A percentile compares a stretch with the other conserved stretches of the same genome.
Conservation (phyloP, 2,888 invertebrate genomes). For the Acrocyrtus sp. region DNA sequence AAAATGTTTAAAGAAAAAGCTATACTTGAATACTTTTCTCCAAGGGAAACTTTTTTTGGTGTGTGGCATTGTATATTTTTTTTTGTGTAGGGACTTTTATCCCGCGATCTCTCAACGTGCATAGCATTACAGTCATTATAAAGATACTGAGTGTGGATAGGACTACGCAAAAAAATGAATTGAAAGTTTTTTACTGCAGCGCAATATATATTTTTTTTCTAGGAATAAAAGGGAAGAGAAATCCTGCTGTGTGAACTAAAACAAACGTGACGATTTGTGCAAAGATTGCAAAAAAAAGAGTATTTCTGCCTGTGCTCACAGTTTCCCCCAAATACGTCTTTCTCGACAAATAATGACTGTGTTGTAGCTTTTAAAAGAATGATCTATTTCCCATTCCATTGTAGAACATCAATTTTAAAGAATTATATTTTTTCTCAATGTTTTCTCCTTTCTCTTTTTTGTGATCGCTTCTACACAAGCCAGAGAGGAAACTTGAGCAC, state of each 20-base stretch:
- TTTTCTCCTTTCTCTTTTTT: too few species aligned
- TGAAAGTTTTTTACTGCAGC: not conserved
- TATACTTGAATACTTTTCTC: too few species aligned
- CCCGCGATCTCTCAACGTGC: not conserved
- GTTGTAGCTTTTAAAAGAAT: slow-evolving; percentile 27
- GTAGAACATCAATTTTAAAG: slow-evolving; percentile 28
- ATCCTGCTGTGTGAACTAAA: slow-evolving; percentile 6
- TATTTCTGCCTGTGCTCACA: slow-evolving; percentile 22
- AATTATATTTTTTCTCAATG: slow-evolving; percentile 13
- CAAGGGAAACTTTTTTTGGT: too few species aligned
- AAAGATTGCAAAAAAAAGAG: slow-evolving; percentile 29
- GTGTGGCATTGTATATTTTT: too few species aligned
- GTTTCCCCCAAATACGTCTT: slow-evolving; percentile 25
- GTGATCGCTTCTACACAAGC: slow-evolving; percentile 22
- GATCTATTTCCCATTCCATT: slow-evolving; percentile 31
- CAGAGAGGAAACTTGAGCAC: too few species aligned
- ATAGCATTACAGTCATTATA: not conserved
- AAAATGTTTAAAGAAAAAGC: not conserved
- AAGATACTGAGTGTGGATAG: not conserved
- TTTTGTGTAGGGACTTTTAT: too few species aligned
- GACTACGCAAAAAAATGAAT: not conserved
- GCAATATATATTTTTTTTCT: slow-evolving; percentile 9
- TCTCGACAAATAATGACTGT: slow-evolving; percentile 30
- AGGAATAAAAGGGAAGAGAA: not conserved
- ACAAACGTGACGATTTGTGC: slow-evolving; percentile 42